Conservation (phyloP, 2,113 vertebrate genomes). For the Phocoena phocoena region DNA sequence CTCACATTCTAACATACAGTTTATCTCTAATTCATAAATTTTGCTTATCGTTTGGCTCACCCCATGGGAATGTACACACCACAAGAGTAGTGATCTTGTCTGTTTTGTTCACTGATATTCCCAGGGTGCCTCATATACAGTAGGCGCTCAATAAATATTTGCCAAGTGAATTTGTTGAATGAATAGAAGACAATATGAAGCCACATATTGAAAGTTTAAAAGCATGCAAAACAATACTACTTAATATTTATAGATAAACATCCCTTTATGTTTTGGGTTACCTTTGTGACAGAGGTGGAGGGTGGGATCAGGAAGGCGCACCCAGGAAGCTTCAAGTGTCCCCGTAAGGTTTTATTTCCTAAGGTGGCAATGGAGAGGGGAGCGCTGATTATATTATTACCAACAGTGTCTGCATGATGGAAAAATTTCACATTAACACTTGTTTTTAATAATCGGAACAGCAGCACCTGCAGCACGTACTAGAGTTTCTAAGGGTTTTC, state of each 20-base stretch:
- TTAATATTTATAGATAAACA: neutral
- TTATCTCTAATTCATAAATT: neutral
- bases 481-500: slow-evolving; percentile 49
- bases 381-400: neutral
- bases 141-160: neutral
- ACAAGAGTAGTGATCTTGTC: neutral
- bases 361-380: neutral
- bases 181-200: neutral
- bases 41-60: neutral
- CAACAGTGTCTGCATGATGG: neutral
- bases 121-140: neutral
- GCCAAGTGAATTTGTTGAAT: neutral
- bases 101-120: neutral
- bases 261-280: neutral
- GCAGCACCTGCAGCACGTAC: neutral
- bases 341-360: neutral
- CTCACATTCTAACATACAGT: neutral
- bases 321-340: no score
- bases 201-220: neutral
- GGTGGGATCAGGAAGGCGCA: neutral
- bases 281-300: neutral
- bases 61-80: neutral
- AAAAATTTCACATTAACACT: neutral
- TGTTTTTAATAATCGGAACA: neutral
- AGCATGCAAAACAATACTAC: neutral